A percentile compares a stretch with the other conserved stretches of the same genome.
Evolutionary conservation across 2,113 vertebrate species (phyloP).

Genomic region (Zosterops pallidus): DNA sequence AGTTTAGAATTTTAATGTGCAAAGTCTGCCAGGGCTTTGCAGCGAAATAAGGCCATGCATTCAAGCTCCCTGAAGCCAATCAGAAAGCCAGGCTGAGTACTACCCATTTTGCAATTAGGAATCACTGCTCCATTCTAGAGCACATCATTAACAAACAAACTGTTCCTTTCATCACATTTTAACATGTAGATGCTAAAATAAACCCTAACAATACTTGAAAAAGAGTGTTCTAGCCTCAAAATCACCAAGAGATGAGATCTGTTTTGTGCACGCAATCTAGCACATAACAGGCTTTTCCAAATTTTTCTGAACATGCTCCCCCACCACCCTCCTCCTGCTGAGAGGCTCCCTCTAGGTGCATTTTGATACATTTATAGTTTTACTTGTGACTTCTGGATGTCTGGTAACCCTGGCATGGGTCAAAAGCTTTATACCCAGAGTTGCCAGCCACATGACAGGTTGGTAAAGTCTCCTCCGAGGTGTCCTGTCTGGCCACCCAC

Average conservation of each 20-base stretch:
- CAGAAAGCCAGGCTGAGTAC: constrained; percentile 52
- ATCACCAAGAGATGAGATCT: constrained; percentile 18
- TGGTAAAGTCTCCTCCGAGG: accelerated
- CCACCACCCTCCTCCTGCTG: background rate
- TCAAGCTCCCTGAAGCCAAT: constrained; percentile 74
- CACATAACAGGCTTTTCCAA: background rate
- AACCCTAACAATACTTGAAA: background rate
- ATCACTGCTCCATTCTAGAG: constrained; percentile 59
- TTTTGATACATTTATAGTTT: background rate
- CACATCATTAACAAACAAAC: constrained; percentile 51
- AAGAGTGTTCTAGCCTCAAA: constrained; percentile 26
- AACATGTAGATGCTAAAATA: constrained; percentile 22
- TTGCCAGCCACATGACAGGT: accelerated
- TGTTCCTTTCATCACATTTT: constrained; percentile 40
- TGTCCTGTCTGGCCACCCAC: background rate
- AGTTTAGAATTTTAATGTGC: constrained; percentile 80
- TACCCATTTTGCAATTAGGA: constrained; percentile 72
- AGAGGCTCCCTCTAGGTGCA: background rate
- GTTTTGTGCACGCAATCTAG: background rate
- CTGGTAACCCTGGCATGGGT: background rate
- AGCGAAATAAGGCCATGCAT: constrained; percentile 78
- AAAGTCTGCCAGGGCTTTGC: constrained; percentile 78
- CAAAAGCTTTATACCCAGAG: background rate
- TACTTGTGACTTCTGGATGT: background rate
- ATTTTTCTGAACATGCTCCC: background rate